Evolutionary conservation across 2,113 vertebrate species (phyloP), one percentile per base, ranked within the genome.

Genomic region (Aegithalos caudatus): DNA sequence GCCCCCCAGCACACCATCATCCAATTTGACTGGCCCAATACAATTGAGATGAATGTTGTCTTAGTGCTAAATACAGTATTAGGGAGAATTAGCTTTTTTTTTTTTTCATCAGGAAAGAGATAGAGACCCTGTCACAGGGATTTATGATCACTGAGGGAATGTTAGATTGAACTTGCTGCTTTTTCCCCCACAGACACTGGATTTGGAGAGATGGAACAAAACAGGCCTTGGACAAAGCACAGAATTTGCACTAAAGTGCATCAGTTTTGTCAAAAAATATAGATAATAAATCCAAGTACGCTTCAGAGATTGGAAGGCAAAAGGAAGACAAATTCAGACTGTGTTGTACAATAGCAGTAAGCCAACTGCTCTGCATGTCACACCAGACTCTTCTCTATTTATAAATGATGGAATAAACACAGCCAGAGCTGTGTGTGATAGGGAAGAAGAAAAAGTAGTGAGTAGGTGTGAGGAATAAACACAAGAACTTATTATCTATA

Each of bases 381-480:
- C n/a, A 65, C 17, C 53, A 77, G 58, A 48, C 53, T 90, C 79
- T 51, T 88, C 40, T 64, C 48, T 60, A 60, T 85, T 92, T 92
- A 88, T 82, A 86, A 95, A 60, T 23, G 66, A 53, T 69, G 37
- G n/a, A 92, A 90, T 37, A 94, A 95, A 80, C 53, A 79, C 28
- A 85, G 70, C 12, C 57, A 90, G 74, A 92, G 60, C 50, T 42
- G 21, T 51, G 53, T 65, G 40, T 12, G 38, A 53, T 38, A 82
- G 22, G 23, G 13, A 82, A 82, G 58, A 69, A 71, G 33, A 28
- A 33, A 74, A 94, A 95, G 27, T 18, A 60, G 48, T 28, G 66
- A 90, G 81, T 67, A 86, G 79, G 79, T 82, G 79, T 93, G 57
- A 95, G 24, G 24, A 85, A 57, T 76, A 93, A 95, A 92, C 74